Percentiles rank a stretch among this genome's conserved stretches.
phyloP scores from a whole-genome alignment of 2,888 invertebrate genomes.

The Euzophera pinguis region DNA sequence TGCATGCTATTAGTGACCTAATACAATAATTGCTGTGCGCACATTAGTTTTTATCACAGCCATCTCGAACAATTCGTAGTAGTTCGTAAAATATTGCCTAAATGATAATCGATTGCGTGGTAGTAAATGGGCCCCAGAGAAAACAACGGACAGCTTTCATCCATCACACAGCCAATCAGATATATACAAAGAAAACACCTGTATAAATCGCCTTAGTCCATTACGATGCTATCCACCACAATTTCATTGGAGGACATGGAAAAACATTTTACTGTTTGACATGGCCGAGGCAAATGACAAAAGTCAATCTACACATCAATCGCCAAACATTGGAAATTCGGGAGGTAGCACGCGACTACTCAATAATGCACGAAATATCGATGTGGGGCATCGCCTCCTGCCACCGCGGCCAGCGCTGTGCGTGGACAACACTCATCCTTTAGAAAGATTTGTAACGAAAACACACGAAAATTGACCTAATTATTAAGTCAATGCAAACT shows the following conservation, averaged over 20 bases:
- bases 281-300: slow-evolving; percentile 76
- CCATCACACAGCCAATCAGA: slow-evolving; percentile 72
- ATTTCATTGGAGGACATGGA: slow-evolving; percentile 68
- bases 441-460: slow-evolving; percentile 38
- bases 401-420: slow-evolving; percentile 34
- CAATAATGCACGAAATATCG: slow-evolving; percentile 78
- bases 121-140: slow-evolving; percentile 46
- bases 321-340: slow-evolving; percentile 79
- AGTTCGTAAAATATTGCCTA: slow-evolving; percentile 31
- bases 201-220: slow-evolving; percentile 70
- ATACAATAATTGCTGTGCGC: slow-evolving; percentile 4
- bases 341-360: slow-evolving; percentile 75
- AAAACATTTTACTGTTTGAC: slow-evolving; percentile 77
- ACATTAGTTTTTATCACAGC: slow-evolving; percentile 24
- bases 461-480: too few relatives aligned
- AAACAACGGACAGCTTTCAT: slow-evolving; percentile 59
- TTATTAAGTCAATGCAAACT: too few relatives aligned
- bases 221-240: slow-evolving; percentile 61
- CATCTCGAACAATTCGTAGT: slow-evolving; percentile 32
- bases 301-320: slow-evolving; percentile 80
- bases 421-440: slow-evolving; percentile 50
- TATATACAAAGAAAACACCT: slow-evolving; percentile 45
- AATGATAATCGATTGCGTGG: slow-evolving; percentile 35
- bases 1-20: slow-evolving; percentile 7
- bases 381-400: slow-evolving; percentile 69